Base-by-base conservation (phyloP, 2,113 vertebrate species). In the Arothron firmamentum region DNA sequence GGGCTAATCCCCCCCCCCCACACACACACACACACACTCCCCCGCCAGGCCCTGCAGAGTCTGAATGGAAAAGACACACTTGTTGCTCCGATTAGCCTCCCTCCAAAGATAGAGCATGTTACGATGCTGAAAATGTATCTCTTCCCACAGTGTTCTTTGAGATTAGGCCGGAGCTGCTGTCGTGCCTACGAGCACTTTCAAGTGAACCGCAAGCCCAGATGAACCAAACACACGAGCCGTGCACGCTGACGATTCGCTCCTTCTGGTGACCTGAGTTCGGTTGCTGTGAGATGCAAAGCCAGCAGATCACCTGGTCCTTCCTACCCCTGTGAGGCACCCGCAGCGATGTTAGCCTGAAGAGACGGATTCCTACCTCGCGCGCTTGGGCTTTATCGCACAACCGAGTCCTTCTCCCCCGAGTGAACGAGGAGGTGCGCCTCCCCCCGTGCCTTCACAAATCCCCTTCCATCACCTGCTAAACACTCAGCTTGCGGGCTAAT, bases 381-480 rank as follows among this genome's bases (percentile, higher is more conserved):
- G 62, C 70, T 64, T 65, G 55, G 79, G 74, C 56, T 81, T 87
- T 67, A 74, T 70, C 50, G 68, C 25, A 0, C 67, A 10, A 42
- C 70, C 12, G 62, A 66, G 47, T 64, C 20, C 68, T 20, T 43
- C 60, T 68, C 79, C 72, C 72, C 74, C 74, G 42, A 43, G 70
- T 69, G 71, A 81, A 57, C 25, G 72, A 76, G 72, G 60, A 68
- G 42, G 69, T 4, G 74, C 17, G 62, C 76, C 72, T 62, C 25
- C 45, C n/a, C 45, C 11, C 51, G 21, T 14, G 66, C 20, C 68
- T 61, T 75, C 34, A 62, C 61, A 83, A 84, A 84, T 87, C 84
- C 74, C 73, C 70, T 70, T 70, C 86, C 80, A 84, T 85, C 79
- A 77, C 79, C 73, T 63, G 6, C 9, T 69, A 60, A 65, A 71